Conservation (phyloP, 2,888 invertebrate species). For the Drosophila villosipedis region DNA sequence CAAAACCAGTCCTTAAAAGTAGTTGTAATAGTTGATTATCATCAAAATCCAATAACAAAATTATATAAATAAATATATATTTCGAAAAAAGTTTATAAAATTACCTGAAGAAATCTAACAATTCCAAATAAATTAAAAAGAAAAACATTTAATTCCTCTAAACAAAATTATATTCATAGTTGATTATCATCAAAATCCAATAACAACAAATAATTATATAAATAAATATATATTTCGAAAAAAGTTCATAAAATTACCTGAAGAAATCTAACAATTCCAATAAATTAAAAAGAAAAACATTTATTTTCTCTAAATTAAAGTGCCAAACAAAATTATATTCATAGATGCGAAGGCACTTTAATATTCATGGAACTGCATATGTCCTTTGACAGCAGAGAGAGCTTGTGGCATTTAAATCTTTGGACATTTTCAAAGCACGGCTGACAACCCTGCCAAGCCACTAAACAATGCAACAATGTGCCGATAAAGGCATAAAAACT, state of each 20-base stretch:
- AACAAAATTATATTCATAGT: neutral
- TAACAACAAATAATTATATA: neutral
- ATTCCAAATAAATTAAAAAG: neutral
- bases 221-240: neutral
- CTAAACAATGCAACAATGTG: conserved; percentile 27
- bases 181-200: too few relatives aligned
- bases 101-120: neutral
- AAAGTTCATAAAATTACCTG: neutral
- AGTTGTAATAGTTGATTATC: neutral
- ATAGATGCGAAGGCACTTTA: neutral
- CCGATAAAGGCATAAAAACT: conserved; percentile 2
- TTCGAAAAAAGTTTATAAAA: neutral
- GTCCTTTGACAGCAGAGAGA: neutral
- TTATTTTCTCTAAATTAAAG: neutral
- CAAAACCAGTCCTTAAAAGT: neutral
- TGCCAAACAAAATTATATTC: neutral
- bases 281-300: neutral
- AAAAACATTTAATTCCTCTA: neutral
- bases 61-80: too few relatives aligned
- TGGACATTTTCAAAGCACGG: neutral
- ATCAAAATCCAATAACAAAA: too few relatives aligned
- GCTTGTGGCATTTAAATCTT: neutral
- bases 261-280: neutral
- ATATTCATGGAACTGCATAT: neutral
- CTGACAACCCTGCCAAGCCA: conserved; percentile 26